Base-by-base conservation (phyloP, 2,888 invertebrate genomes). In the Archips crataeganus region DNA sequence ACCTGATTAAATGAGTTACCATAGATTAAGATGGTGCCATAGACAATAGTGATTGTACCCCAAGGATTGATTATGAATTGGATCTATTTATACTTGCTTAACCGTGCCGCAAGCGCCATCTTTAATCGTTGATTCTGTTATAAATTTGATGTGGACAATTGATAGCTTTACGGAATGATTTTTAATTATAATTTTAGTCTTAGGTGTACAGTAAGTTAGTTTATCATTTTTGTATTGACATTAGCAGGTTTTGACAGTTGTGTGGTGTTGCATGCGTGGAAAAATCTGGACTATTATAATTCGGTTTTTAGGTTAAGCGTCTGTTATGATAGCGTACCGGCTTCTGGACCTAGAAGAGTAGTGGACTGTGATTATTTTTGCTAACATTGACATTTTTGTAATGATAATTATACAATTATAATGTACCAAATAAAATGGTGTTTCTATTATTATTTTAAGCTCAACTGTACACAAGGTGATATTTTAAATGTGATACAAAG, bases 311-410 rank as follows among this genome's bases (percentile, higher is more conserved):
- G 61, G 59, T 59, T 70, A 74, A 70, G 66, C 60, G 73, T 39
- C 63, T 63, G 54, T 75, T 75, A 47, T 36, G 65, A 49, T 51
- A 63, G 47, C 13, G 59, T 77, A 73, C 71, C 66, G 49, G 69
- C 69, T 72, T 73, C 78, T 80, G 77, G 77, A 73, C 75, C 75
- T 77, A 74, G 73, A 69, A 42, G 68, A 76, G 76, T 82, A 91
- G 93, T 93, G 93, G 91, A 92, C 94, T 94, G 94, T 94, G 94
- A 94, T 94, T 94, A 91, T 94, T 92, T 92, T 93, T 94, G 94
- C 93, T 94, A 93, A 93, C 93, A 92, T 93, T 93, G 93, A 94
- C 93, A 91, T 94, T 91, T 93, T 93, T 94, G 90, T 94, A 93
- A 93, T 93, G 91, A 94, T 91, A 93, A 92, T 89, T 92, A 91